Conservation (phyloP, 35 echinoderm and acorn worm species). For the Heliocidaris erythrogramma region DNA sequence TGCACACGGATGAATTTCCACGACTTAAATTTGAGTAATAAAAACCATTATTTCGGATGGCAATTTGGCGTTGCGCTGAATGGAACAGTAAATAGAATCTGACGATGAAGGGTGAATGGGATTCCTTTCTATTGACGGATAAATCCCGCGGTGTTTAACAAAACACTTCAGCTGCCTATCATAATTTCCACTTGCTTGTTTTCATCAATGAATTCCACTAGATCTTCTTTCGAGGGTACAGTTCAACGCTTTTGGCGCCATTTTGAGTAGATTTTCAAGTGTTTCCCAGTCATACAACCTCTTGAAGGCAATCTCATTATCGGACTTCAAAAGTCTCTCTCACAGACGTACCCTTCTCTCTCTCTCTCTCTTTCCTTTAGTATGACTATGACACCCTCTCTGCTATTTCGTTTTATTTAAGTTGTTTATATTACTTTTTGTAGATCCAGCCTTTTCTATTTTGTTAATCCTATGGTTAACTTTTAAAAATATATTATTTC, state of each 20-base stretch:
- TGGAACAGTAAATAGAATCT: slow-evolving; percentile 25
- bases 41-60: slow-evolving; percentile 22
- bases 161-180: slow-evolving; percentile 19
- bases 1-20: not conserved
- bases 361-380: not conserved
- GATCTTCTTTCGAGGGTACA: not conserved
- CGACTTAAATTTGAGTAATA: slow-evolving; percentile 21
- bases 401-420: not conserved
- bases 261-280: not conserved
- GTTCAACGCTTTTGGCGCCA: not conserved
- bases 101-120: not conserved
- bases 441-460: not conserved
- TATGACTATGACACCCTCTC: too few relatives aligned
- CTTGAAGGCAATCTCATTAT: not conserved
- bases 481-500: too few relatives aligned
- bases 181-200: slow-evolving; percentile 36
- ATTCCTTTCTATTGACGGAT: not conserved
- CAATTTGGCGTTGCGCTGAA: slow-evolving; percentile 19
- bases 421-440: not conserved
- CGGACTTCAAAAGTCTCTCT: not conserved
- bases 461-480: too few relatives aligned
- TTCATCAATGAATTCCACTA: slow-evolving; percentile 33
- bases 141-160: slow-evolving; percentile 38
- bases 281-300: not conserved
- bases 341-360: not conserved